These are phyloP conservation scores for Notodonta ziczac DNA, from an alignment of 2,888 invertebrate genomes.

Conservation along the genomic window DNA sequence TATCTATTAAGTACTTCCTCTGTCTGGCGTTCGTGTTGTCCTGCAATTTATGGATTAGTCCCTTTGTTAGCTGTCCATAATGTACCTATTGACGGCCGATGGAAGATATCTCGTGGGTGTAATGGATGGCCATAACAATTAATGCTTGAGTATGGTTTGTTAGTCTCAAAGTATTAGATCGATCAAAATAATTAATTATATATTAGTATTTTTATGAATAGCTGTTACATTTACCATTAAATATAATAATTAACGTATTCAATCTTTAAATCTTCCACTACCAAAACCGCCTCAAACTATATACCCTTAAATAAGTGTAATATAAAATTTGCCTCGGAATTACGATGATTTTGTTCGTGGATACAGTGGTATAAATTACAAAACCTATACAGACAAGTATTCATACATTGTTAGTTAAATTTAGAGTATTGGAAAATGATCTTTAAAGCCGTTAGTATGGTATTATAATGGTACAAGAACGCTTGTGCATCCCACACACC, in stretches of 20 bases:
- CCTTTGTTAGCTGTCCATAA: constrained; percentile 56
- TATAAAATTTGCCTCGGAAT: too few relatives aligned
- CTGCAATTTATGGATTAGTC: constrained; percentile 66
- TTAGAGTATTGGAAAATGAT: background rate
- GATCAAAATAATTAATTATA: too few relatives aligned
- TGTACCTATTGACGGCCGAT: constrained; percentile 59
- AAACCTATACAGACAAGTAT: background rate
- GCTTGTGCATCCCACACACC: constrained; percentile 43
- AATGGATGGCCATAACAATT: constrained; percentile 44
- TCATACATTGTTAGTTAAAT: background rate
- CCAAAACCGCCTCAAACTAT: too few relatives aligned
- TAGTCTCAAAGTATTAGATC: background rate
- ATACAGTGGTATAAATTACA: background rate
- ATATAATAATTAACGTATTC: too few relatives aligned
- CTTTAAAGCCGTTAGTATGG: background rate
- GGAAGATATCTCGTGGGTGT: constrained; percentile 51
- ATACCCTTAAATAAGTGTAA: too few relatives aligned
- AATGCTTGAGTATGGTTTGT: constrained; percentile 16
- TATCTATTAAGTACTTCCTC: constrained; percentile 43
- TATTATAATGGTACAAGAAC: constrained; percentile 20
- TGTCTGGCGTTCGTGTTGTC: constrained; percentile 56
- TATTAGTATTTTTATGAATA: too few relatives aligned
- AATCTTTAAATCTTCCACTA: too few relatives aligned
- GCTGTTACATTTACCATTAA: too few relatives aligned
- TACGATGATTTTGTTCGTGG: too few relatives aligned